Evolutionary conservation across 35 echinoderm and acorn worm species (phyloP), one percentile per base, ranked within the genome.

Genomic region (Apostichopus japonicus): DNA sequence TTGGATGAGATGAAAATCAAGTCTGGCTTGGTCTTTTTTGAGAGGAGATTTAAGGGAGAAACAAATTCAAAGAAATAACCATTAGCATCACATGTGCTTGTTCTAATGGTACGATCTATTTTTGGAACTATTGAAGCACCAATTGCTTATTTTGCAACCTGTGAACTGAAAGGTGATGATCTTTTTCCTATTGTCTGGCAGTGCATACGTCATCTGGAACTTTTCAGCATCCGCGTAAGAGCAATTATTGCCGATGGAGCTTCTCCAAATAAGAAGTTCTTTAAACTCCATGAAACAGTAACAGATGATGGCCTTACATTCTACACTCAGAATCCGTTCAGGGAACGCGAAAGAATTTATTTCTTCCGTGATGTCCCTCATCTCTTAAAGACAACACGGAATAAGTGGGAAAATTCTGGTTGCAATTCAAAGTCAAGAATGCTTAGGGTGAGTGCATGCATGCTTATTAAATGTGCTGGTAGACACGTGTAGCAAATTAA

Each of bases 1-100:
- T 72, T 86, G 54, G 92, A 93, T 86, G 92, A 93, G 53, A 93
- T 86, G 92, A 93, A 93, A 24, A n/a, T 93, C 0, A 93, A 93
- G 56, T 15, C 57, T 1, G 92, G 92, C 21, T 24, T 86, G 25
- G 82, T 72, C 11, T 92, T 72, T 52, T 91, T 91, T 78, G 71
- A 86, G 67, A 91, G 76, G 24, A 84, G 53, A n/a, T 77, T 24
- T 24, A 55, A 10, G 17, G 59, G 10, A 58, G 59, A 58, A 6
- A 24, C 56, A 59, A 9, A 58, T 6, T 8, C 16, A 59, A 55
- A 87, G 5, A 55, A 87, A 11, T 16, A 1, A 81, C 79, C 59
- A 14, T 24, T 87, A 11, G 90, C 90, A 77, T 73, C 73, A 91
- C 77, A 27, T 91, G 4, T 54, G 55, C 23, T 22, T 78, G 54